Percentiles rank a stretch among this genome's conserved stretches.
These are phyloP conservation scores for Drosophila tropicalis DNA, from an alignment of 1,140 invertebrate genomes.

Conservation along the genomic window DNA sequence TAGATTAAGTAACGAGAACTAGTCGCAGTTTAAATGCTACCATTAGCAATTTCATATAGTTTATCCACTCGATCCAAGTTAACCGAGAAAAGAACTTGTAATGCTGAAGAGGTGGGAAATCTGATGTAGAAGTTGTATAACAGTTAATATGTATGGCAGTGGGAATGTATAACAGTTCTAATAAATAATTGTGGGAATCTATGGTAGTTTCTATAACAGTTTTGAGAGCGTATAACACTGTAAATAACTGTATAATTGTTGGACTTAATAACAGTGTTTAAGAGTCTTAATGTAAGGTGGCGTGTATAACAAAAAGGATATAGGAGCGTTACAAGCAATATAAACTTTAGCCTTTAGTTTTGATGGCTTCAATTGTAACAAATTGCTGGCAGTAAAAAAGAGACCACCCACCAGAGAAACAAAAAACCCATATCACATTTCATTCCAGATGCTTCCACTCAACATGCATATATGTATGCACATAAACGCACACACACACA, in stretches of 20 bases:
- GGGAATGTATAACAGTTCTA: too few relatives aligned
- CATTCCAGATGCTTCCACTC: slow-evolving; percentile 34
- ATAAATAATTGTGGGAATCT: not conserved
- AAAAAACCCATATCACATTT: slow-evolving; percentile 43
- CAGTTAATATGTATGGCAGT: too few relatives aligned
- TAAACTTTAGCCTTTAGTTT: not conserved
- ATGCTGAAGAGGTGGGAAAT: too few relatives aligned
- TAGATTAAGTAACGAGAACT: too few relatives aligned
- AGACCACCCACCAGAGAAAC: slow-evolving; percentile 14
- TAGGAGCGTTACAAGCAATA: not conserved
- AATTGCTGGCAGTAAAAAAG: slow-evolving; percentile 1
- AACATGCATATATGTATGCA: slow-evolving; percentile 1
- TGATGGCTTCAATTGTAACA: slow-evolving; percentile 5
- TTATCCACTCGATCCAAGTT: too few relatives aligned
- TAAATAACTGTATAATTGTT: not conserved
- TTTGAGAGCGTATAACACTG: not conserved
- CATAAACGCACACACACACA: slow-evolving; percentile 4
- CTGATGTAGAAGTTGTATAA: too few relatives aligned
- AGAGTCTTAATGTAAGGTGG: too few relatives aligned
- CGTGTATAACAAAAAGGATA: too few relatives aligned
- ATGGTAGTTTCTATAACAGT: not conserved
- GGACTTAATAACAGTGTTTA: not conserved
- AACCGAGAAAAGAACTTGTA: too few relatives aligned
- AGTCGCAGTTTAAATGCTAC: too few relatives aligned
- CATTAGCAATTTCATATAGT: too few relatives aligned